Evolutionary conservation across 2,888 invertebrate species (phyloP).

Genomic region (Tillus elongatus): DNA sequence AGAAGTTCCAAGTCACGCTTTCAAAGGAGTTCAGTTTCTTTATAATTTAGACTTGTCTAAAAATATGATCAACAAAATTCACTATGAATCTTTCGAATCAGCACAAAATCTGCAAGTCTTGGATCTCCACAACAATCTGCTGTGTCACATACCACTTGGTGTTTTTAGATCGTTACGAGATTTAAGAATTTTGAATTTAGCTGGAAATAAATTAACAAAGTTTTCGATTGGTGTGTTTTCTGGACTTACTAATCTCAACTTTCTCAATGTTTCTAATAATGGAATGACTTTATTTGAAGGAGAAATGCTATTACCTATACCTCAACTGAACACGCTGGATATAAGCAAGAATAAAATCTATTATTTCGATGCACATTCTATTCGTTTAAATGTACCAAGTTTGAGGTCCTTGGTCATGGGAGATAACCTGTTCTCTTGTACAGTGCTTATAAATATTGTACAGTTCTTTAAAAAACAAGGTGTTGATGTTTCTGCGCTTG

Average conservation of each 20-base stretch:
- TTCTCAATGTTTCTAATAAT: conserved; percentile 32
- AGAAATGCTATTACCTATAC: conserved; percentile 28
- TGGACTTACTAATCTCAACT: conserved; percentile 25
- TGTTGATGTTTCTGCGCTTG: conserved; percentile 26
- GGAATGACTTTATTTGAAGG: conserved; percentile 29
- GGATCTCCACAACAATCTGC: conserved; percentile 29
- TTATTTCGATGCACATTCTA: conserved; percentile 29
- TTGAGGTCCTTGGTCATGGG: conserved; percentile 30
- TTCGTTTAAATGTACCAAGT: conserved; percentile 29
- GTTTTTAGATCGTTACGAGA: conserved; percentile 27
- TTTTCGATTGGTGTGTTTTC: conserved; percentile 33
- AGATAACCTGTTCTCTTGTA: conserved; percentile 34
- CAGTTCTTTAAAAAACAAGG: conserved; percentile 28
- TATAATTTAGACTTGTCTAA: conserved; percentile 32
- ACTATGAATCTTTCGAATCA: conserved; percentile 28
- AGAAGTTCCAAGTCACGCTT: conserved; percentile 26
- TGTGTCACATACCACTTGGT: conserved; percentile 34
- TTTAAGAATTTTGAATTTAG: conserved; percentile 30
- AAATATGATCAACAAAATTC: conserved; percentile 30
- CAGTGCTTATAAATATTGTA: conserved; percentile 27
- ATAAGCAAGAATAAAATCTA: conserved; percentile 32
- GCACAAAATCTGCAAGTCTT: conserved; percentile 31
- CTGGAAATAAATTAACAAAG: conserved; percentile 30
- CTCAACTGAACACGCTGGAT: conserved; percentile 30
- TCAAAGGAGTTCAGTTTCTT: conserved; percentile 28